Conservation (phyloP, 2,888 invertebrate genomes). For the Conops quadrifasciatus region DNA sequence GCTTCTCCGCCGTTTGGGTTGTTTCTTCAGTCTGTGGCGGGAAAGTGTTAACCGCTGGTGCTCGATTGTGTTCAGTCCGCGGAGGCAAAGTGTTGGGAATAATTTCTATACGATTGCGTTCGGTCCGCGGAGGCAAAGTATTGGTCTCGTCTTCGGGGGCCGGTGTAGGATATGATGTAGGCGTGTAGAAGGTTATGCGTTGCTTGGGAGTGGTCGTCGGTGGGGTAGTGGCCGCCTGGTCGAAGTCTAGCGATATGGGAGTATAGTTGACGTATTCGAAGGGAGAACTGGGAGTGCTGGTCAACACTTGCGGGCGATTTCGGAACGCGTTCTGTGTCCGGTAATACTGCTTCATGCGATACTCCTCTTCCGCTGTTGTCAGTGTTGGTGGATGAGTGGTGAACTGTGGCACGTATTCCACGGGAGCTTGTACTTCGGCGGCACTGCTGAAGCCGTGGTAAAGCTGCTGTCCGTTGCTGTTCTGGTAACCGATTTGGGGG, state of each 20-base stretch:
- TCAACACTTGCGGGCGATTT: constrained; percentile 53
- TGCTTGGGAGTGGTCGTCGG: constrained; percentile 51
- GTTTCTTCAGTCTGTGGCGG: neutral
- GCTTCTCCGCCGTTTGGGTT: constrained; percentile 11
- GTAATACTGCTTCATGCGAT: constrained; percentile 64
- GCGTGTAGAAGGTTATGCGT: constrained; percentile 57
- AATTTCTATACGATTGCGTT: constrained; percentile 43
- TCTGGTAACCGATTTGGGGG: constrained; percentile 58
- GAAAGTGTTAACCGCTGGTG: neutral
- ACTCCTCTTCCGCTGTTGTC: constrained; percentile 53
- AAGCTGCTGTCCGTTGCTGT: constrained; percentile 54
- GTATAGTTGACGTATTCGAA: constrained; percentile 61
- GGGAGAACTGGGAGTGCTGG: constrained; percentile 49
- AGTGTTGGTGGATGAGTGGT: constrained; percentile 51
- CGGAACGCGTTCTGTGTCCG: constrained; percentile 63
- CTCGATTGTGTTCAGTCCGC: constrained; percentile 15
- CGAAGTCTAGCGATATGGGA: constrained; percentile 55
- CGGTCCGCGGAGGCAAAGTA: constrained; percentile 42
- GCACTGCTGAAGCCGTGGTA: constrained; percentile 52
- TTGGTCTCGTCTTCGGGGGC: constrained; percentile 53
- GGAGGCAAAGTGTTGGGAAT: constrained; percentile 48
- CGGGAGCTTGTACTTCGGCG: constrained; percentile 34
- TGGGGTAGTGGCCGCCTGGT: constrained; percentile 51
- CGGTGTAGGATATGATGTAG: constrained; percentile 52
- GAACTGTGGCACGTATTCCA: constrained; percentile 50